Evolutionary conservation across 2,888 invertebrate genomes (phyloP).

Genomic region (Galerucella calmariensis): DNA sequence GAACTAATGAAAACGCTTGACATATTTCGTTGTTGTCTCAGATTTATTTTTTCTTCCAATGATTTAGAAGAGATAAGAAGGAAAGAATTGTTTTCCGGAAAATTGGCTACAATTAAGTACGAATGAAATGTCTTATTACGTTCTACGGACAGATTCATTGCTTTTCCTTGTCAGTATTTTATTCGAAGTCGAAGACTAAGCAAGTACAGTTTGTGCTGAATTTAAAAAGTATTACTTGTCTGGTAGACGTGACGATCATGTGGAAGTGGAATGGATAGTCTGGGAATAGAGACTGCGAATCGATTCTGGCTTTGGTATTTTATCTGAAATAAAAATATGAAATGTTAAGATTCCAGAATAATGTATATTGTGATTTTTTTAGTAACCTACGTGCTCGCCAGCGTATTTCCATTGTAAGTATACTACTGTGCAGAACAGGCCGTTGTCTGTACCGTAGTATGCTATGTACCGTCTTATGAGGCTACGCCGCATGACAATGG

Average conservation of each 20-base stretch:
- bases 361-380: too few relatives aligned
- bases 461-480: too few relatives aligned
- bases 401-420: too few relatives aligned
- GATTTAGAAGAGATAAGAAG: not conserved
- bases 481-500: too few relatives aligned
- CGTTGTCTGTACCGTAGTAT: too few relatives aligned
- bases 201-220: slow-evolving; percentile 10
- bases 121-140: slow-evolving; percentile 19
- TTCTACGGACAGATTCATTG: not conserved
- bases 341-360: too few relatives aligned
- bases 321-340: too few relatives aligned
- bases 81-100: slow-evolving; percentile 18
- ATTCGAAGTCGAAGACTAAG: not conserved
- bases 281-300: not conserved
- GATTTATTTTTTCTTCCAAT: not conserved
- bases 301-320: not conserved
- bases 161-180: slow-evolving; percentile 3
- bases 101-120: slow-evolving; percentile 25
- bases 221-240: slow-evolving; percentile 2
- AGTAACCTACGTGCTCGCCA: too few relatives aligned
- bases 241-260: not conserved
- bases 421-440: too few relatives aligned
- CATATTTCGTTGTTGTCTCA: not conserved
- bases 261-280: not conserved
- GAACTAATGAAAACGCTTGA: not conserved